Evolutionary conservation across 2,888 invertebrate genomes (phyloP).

Genomic region (Choreutis nemorana): DNA sequence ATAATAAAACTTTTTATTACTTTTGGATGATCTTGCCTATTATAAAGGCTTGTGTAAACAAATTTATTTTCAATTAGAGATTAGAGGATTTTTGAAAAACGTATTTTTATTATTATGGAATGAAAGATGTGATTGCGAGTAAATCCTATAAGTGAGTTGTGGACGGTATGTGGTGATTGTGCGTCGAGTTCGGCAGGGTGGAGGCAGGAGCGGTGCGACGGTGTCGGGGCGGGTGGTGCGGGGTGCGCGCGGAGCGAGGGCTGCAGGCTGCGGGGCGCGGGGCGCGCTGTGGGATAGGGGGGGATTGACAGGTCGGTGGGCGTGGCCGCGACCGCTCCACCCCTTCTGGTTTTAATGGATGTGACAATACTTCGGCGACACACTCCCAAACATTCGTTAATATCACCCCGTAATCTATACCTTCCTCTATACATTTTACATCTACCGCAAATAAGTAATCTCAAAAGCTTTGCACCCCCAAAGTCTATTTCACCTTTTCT

Average conservation of each 20-base stretch:
- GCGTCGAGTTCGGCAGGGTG: slow-evolving; percentile 7
- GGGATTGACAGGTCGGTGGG: slow-evolving; percentile 11
- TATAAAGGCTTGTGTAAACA: no score
- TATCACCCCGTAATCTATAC: slow-evolving; percentile 47
- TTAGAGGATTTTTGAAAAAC: not conserved
- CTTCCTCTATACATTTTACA: slow-evolving; percentile 39
- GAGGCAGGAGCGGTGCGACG: slow-evolving; percentile 15
- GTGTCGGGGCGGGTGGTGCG: slow-evolving; percentile 25
- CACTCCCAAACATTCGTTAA: slow-evolving; percentile 37
- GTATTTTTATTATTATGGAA: slow-evolving; percentile 18
- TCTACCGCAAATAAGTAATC: no score
- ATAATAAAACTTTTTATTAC: no score
- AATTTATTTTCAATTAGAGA: no score
- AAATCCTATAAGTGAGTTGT: slow-evolving; percentile 51
- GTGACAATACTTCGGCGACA: slow-evolving; percentile 59
- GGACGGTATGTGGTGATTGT: slow-evolving; percentile 12
- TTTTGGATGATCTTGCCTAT: no score
- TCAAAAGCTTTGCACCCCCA: no score
- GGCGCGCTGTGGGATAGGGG: slow-evolving; percentile 4
- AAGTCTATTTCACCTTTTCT: no score
- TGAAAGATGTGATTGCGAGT: slow-evolving; percentile 51
- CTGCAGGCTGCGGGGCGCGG: slow-evolving; percentile 11
- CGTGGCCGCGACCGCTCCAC: slow-evolving; percentile 36
- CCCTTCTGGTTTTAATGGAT: slow-evolving; percentile 53
- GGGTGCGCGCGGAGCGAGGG: slow-evolving; percentile 19